Base-by-base conservation (phyloP, 1,140 invertebrate species). In the Adelges cooleyi region DNA sequence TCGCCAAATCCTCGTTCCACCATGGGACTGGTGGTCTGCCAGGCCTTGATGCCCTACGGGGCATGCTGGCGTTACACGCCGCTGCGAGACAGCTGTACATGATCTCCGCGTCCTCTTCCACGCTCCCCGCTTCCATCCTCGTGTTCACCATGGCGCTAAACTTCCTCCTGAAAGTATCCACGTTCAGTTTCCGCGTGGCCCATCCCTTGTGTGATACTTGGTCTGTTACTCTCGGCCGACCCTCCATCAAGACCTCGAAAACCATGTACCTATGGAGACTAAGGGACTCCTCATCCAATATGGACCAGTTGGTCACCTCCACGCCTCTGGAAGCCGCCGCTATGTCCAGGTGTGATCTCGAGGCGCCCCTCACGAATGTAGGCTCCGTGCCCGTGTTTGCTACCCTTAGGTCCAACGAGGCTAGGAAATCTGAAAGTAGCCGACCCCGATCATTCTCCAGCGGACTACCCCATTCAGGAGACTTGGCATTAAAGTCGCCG, bases 81-180 rank as follows among this genome's bases (percentile, higher is more conserved):
- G 9, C 18, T 4, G 15, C 15, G 2, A 51, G 25, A 17, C 10
- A 51, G n/a, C 1, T 29, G 2, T 8, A 29, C 33, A 3, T 29
- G n/a, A n/a, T 18, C 3, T 3, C 33, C 27, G 0, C 23, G 15
- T 33, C 25, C 1, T 52, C 27, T 2, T n/a, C 17, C 1, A 29
- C 0, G 0, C 1, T 1, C 10, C 1, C n/a, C 0, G 20, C 1
- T 1, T 11, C 3, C 25, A 2, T 13, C 2, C 9, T 1, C 3
- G 10, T 3, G 0, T 17, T 1, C n/a, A n/a, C n/a, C n/a, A n/a
- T n/a, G n/a, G n/a, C n/a, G n/a, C n/a, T n/a, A n/a, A n/a, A n/a
- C n/a, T n/a, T n/a, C n/a, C n/a, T n/a, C n/a, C n/a, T n/a, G n/a
- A n/a, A n/a, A n/a, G n/a, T n/a, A n/a, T n/a, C n/a, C n/a, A n/a